Evolutionary conservation across 2,113 vertebrate genomes (phyloP), one percentile per base, ranked within the genome.

Genomic region (Zosterops pallidus): DNA sequence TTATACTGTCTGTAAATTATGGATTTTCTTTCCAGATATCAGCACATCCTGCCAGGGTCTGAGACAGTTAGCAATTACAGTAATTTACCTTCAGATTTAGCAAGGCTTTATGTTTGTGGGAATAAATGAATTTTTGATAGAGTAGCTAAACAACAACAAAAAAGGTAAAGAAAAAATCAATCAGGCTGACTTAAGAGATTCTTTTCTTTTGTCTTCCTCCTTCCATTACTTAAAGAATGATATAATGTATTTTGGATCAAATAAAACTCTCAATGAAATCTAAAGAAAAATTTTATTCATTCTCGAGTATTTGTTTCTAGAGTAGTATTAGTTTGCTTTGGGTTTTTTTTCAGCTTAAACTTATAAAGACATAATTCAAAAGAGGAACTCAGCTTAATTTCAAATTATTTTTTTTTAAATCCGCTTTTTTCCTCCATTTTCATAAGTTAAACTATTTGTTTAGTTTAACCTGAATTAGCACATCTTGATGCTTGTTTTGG

Each of bases 101-200:
- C 18, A 90, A 77, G 24, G 24, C 41, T 93, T 91, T 92, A 83
- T 70, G n/a, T 47, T 90, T 92, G 63, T 86, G 44, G 31, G 62
- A 91, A 89, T 82, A 90, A 96, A 96, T 75, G 52, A 83, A 68
- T 89, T 78, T 96, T 81, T 92, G 35, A 93, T 81, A 70, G 14
- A 87, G 49, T 46, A 85, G 37, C 29, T 29, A 78, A 84, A 46
- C 7, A 60, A 37, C 17, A 57, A 44, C 57, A 28, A 31, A 14
- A 21, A 17, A 12, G 4, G 6, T 41, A 67, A 41, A 35, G 39
- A 77, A 86, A 78, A 92, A 74, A 94, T 93, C n/a, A 70, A 39
- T 92, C 42, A 49, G 28, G 6, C 49, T 67, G 25, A 35, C n/a
- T 83, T 77, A 77, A 65, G 9, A 80, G 29, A 76, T 50, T 83